phyloP scores from a whole-genome alignment of 2,797 vertebrate genomes.

The Pseudotriccus pelzelni region DNA sequence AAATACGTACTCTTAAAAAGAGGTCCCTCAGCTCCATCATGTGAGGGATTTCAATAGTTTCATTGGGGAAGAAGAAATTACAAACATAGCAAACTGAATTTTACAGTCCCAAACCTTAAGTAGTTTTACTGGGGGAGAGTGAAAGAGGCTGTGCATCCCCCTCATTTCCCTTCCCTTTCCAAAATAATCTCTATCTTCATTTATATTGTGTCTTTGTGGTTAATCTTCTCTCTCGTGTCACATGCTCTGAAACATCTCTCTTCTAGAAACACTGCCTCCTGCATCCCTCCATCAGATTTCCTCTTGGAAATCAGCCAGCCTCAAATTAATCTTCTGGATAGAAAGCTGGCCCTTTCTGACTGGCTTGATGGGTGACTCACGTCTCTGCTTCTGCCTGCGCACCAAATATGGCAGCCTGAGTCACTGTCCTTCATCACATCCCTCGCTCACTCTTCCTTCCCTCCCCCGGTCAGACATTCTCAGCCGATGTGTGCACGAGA shows the following conservation, averaged over 20 bases:
- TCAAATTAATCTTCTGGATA: constrained; percentile 21
- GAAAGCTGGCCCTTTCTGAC: not conserved
- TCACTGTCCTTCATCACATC: constrained; percentile 2
- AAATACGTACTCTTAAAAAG: not conserved
- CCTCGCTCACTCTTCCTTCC: not conserved
- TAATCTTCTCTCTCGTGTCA: not conserved
- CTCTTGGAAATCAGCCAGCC: constrained; percentile 27
- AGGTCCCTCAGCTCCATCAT: not conserved
- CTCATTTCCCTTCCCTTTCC: not conserved
- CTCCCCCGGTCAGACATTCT: not conserved
- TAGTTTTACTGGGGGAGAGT: not conserved
- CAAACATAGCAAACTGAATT: not conserved
- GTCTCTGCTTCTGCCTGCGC: constrained; percentile 15
- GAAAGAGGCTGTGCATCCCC: not conserved
- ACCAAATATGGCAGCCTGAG: constrained; percentile 1
- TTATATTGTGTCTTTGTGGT: not conserved
- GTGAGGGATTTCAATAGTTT: not conserved
- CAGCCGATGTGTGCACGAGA: constrained; percentile 2
- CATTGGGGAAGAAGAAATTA: not conserved
- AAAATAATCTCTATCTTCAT: not conserved
- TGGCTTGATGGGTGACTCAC: constrained; percentile 38
- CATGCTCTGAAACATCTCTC: not conserved
- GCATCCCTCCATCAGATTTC: not conserved
- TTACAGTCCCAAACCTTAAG: not conserved
- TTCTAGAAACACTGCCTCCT: not conserved